A percentile compares a stretch with the other conserved stretches of the same genome.
phyloP scores from a whole-genome alignment of 2,113 vertebrate genomes.

The Protobothrops flavoviridis region DNA sequence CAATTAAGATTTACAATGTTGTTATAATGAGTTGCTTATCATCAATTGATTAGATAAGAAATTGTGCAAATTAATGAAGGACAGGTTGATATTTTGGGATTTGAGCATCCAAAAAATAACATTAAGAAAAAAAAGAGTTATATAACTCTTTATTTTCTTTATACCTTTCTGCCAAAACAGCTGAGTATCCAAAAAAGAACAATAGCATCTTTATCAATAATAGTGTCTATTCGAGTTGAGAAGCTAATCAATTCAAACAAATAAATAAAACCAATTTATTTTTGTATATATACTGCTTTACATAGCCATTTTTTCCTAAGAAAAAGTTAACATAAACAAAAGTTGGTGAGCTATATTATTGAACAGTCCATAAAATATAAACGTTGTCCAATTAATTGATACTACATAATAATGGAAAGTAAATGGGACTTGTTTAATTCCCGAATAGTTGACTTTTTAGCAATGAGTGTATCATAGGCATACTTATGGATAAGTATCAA shows the following conservation, averaged over 20 bases:
- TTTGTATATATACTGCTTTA: background rate
- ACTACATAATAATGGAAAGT: slow-evolving; percentile 48
- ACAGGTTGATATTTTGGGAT: background rate
- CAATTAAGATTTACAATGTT: background rate
- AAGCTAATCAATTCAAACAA: background rate
- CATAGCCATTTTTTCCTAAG: background rate
- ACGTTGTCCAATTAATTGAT: slow-evolving; percentile 47
- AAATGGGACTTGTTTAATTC: slow-evolving; percentile 57
- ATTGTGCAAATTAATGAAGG: background rate
- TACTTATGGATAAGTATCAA: slow-evolving; percentile 62
- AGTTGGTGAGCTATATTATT: slow-evolving; percentile 9
- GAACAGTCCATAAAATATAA: slow-evolving; percentile 26
- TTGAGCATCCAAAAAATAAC: background rate
- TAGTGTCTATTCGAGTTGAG: background rate
- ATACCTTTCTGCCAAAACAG: background rate
- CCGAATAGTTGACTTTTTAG: slow-evolving; percentile 54
- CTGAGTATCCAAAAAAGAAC: background rate
- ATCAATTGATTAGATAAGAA: background rate
- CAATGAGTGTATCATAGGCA: slow-evolving; percentile 53
- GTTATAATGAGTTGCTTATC: background rate
- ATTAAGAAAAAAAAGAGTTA: background rate
- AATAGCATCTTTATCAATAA: background rate
- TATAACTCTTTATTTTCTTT: background rate
- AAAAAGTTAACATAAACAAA: background rate
- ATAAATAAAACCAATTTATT: background rate